phyloP scores from a whole-genome alignment of 2,113 vertebrate genomes.

The Carollia perspicillata region DNA sequence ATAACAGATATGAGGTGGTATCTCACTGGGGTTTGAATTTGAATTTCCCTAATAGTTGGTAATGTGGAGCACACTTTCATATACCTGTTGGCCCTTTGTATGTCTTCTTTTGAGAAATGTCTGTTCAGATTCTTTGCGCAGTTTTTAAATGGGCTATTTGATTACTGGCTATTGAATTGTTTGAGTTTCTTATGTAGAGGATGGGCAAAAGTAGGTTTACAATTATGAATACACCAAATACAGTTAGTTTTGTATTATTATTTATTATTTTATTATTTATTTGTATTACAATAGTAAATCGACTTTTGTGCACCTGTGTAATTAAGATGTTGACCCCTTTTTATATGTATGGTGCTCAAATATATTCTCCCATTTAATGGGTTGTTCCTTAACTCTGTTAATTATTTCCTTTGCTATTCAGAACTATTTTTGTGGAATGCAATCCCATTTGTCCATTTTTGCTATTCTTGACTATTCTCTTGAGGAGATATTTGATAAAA shows the following conservation, averaged over 20 bases:
- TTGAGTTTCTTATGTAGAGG: not conserved
- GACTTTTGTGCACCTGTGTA: not conserved
- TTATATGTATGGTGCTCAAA: not conserved
- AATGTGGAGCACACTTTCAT: not conserved
- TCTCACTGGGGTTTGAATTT: not conserved
- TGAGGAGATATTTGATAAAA: not conserved
- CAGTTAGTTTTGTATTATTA: not conserved
- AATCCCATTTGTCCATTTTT: not conserved
- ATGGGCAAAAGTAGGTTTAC: not conserved
- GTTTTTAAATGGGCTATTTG: not conserved
- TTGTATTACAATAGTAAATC: not conserved
- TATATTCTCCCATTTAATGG: not conserved
- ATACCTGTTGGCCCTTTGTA: too few relatives aligned
- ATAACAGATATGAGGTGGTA: not conserved
- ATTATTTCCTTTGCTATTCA: not conserved
- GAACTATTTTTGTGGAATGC: not conserved
- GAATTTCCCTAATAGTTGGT: not conserved
- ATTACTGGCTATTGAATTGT: not conserved
- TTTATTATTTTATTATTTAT: not conserved
- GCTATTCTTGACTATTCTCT: not conserved
- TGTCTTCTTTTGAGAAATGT: too few relatives aligned
- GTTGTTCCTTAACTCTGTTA: not conserved
- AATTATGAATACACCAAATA: not conserved
- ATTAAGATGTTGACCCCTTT: not conserved
- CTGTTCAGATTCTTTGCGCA: not conserved